phyloP scores from a whole-genome alignment of 1,140 invertebrate genomes.

The Hirudo medicinalis region DNA sequence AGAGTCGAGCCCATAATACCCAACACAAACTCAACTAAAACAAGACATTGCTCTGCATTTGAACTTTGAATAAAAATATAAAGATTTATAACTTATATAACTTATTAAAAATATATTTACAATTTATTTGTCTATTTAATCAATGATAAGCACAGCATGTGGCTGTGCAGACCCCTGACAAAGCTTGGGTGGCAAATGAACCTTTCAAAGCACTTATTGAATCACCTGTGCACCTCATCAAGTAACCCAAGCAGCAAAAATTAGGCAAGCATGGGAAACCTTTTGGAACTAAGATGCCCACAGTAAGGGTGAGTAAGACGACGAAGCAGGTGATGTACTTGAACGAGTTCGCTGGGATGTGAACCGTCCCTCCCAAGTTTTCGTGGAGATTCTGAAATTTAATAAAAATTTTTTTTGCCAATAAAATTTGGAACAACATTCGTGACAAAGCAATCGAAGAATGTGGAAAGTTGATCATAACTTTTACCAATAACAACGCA shows the following conservation, averaged over 20 bases:
- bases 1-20: slow-evolving; percentile 84
- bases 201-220: too few relatives aligned
- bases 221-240: too few relatives aligned
- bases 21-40: slow-evolving; percentile 72
- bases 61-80: too few relatives aligned
- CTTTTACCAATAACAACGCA: too few relatives aligned
- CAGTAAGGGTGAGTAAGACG: slow-evolving; percentile 56
- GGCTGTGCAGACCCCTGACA: too few relatives aligned
- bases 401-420: too few relatives aligned
- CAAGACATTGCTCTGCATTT: slow-evolving; percentile 32
- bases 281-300: slow-evolving; percentile 49
- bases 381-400: slow-evolving; percentile 26
- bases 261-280: slow-evolving; percentile 29
- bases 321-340: slow-evolving; percentile 64
- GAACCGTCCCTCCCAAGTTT: slow-evolving; percentile 45
- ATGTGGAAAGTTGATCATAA: background rate
- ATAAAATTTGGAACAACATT: too few relatives aligned
- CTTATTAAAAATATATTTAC: too few relatives aligned
- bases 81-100: too few relatives aligned
- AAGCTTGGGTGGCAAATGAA: too few relatives aligned
- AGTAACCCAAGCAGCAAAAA: slow-evolving; percentile 25
- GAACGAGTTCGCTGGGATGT: slow-evolving; percentile 66
- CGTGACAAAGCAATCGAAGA: background rate
- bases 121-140: too few relatives aligned
- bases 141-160: too few relatives aligned